A percentile compares a stretch with the other conserved stretches of the same genome.
These are phyloP conservation scores for Cantharis lateralis DNA, from an alignment of 2,888 invertebrate species.

Conservation along the genomic window DNA sequence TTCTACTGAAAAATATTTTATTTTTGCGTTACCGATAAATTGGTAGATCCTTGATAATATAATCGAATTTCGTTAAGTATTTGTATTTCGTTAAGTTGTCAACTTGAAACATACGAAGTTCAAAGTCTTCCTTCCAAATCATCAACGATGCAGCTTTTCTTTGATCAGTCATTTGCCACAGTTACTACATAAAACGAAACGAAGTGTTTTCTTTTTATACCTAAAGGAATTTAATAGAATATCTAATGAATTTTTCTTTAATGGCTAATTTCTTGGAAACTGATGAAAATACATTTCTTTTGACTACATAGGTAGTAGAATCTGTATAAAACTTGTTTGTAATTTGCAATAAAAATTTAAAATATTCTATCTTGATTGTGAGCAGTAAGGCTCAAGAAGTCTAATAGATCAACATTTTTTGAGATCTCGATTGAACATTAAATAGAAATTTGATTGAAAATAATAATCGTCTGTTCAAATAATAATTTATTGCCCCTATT, in stretches of 20 bases:
- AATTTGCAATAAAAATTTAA: background rate
- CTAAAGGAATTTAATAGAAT: constrained; percentile 8
- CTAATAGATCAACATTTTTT: too few species aligned
- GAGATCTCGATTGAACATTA: too few species aligned
- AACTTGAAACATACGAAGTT: background rate
- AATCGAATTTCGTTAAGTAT: background rate
- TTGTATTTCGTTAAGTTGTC: background rate
- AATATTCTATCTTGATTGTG: background rate
- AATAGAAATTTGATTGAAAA: too few species aligned
- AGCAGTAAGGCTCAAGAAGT: too few species aligned
- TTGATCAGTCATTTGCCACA: constrained; percentile 10
- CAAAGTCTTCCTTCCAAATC: constrained; percentile 2
- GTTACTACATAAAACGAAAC: constrained; percentile 5
- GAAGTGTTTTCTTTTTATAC: constrained; percentile 10
- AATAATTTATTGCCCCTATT: too few species aligned
- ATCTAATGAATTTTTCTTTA: constrained; percentile 17
- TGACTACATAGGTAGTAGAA: background rate
- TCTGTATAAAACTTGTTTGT: background rate
- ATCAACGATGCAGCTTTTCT: constrained; percentile 5
- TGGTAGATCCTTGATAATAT: background rate
- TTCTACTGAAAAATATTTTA: background rate
- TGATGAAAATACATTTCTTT: background rate
- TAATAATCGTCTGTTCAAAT: too few species aligned
- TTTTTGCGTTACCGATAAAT: background rate
- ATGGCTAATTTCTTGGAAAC: constrained; percentile 8